Conservation (phyloP, 2,797 vertebrate genomes). For the Neosilurus mollespiculum region DNA sequence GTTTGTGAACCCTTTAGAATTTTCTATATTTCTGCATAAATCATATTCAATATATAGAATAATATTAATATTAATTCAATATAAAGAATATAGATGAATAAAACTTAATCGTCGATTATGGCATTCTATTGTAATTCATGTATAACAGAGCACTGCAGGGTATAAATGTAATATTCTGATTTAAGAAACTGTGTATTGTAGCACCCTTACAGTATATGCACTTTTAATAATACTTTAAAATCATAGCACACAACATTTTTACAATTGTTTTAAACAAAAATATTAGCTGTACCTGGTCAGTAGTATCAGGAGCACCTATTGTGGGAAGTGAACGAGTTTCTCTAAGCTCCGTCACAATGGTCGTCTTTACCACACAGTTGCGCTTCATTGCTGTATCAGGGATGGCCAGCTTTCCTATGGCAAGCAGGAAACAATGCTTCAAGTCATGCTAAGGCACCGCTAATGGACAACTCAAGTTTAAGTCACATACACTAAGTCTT, state of each 20-base stretch:
- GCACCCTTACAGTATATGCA: background rate
- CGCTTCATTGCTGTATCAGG: slow-evolving; percentile 47
- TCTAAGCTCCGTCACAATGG: slow-evolving; percentile 75
- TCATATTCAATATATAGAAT: too few species aligned
- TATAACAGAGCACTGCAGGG: too few species aligned
- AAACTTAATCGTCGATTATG: too few species aligned
- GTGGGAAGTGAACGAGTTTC: slow-evolving; percentile 63
- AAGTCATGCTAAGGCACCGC: background rate
- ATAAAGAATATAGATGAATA: too few species aligned
- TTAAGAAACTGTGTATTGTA: background rate
- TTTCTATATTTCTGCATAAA: too few species aligned
- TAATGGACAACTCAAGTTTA: background rate
- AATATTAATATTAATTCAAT: too few species aligned
- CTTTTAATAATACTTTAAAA: background rate
- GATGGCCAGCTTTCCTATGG: background rate
- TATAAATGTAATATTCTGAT: background rate
- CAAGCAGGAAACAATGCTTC: background rate
- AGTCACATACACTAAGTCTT: background rate
- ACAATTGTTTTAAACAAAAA: background rate
- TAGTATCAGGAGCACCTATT: slow-evolving; percentile 49
- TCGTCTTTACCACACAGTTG: slow-evolving; percentile 72
- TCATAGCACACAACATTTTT: too few species aligned
- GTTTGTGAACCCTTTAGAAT: too few species aligned
- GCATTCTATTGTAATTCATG: too few species aligned
- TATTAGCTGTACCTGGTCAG: slow-evolving; percentile 60